Base-by-base conservation (phyloP, 2,797 vertebrate genomes). In the Cheirogaleus major region DNA sequence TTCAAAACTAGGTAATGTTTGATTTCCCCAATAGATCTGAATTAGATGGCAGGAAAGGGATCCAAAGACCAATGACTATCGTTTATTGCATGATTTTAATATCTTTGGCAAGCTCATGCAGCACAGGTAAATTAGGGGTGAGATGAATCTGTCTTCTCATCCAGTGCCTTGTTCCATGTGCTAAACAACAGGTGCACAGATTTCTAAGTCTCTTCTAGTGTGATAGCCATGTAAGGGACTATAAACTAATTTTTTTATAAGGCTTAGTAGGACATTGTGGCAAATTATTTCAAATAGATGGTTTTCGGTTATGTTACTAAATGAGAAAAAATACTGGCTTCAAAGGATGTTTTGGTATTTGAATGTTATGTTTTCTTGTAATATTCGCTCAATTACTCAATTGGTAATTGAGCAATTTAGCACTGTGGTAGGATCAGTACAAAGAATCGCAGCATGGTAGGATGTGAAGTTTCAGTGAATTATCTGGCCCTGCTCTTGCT, bases 321-420 rank as follows among this genome's bases (percentile, higher is more conserved):
- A 73, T n/a, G 87, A 80, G n/a, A 15, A 96, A 67, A 87, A 84
- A 88, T 35, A 84, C 18, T 91, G n/a, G 18, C 59, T 59, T 96
- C 35, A 35, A 72, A 78, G 25, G 18, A 7, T 72, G 23, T 50
- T 79, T 91, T 25, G 7, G 57, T 69, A 83, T 67, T 95, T 93
- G 22, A 95, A 81, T 69, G 22, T 65, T 89, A 18, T 0, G 4
- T 75, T 96, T 93, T 80, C 27, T 79, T 35, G 38, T 45, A 75
- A 67, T 3, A 0, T 25, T 95, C 35, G 48, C 12, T 67, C 11
- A 27, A 1, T 86, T 61, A 45, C 48, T 92, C 22, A 75, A 6
- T 27, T 12, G 52, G 8, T 72, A 25, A 38, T 76, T 45, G 55
- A 57, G 55, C 55, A 57, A 38, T 38, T 73, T 82, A 87, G 15